These are phyloP conservation scores for Smittia sp. DNA, from an alignment of 2,888 invertebrate genomes.

Conservation along the genomic window DNA sequence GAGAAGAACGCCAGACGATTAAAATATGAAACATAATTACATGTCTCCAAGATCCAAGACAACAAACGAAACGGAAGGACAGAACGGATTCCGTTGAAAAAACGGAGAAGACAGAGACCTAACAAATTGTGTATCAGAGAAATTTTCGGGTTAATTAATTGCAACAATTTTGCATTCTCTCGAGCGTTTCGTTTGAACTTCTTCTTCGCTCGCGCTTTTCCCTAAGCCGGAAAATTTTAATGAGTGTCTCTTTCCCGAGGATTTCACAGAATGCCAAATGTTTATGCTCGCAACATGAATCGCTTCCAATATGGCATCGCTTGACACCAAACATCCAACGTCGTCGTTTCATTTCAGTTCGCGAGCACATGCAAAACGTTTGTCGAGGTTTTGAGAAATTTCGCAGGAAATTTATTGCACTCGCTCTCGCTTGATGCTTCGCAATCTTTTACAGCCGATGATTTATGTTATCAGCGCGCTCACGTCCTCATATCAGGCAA, in stretches of 20 bases:
- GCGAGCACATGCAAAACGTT: constrained; percentile 19
- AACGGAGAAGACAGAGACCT: neutral
- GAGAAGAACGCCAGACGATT: constrained; percentile 33
- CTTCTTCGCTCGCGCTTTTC: neutral
- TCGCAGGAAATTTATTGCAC: constrained; percentile 1
- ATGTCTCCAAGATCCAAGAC: neutral
- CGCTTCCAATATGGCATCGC: neutral
- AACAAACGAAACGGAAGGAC: neutral
- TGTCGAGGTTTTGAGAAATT: constrained; percentile 1
- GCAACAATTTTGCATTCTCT: constrained; percentile 39
- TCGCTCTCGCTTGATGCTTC: neutral
- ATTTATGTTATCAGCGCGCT: neutral
- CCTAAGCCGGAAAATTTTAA: constrained; percentile 41
- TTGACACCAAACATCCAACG: neutral
- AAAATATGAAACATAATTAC: constrained; percentile 11
- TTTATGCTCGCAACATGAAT: neutral
- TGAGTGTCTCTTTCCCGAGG: constrained; percentile 21
- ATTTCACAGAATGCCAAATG: neutral
- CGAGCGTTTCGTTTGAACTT: constrained; percentile 39
- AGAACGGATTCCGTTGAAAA: neutral
- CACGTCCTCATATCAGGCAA: neutral
- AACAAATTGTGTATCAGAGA: constrained; percentile 38
- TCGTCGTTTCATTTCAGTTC: neutral
- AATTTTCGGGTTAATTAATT: constrained; percentile 41
- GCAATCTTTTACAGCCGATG: neutral